phyloP scores from a whole-genome alignment of 2,888 invertebrate genomes.

The Cremastobaeus sp. region DNA sequence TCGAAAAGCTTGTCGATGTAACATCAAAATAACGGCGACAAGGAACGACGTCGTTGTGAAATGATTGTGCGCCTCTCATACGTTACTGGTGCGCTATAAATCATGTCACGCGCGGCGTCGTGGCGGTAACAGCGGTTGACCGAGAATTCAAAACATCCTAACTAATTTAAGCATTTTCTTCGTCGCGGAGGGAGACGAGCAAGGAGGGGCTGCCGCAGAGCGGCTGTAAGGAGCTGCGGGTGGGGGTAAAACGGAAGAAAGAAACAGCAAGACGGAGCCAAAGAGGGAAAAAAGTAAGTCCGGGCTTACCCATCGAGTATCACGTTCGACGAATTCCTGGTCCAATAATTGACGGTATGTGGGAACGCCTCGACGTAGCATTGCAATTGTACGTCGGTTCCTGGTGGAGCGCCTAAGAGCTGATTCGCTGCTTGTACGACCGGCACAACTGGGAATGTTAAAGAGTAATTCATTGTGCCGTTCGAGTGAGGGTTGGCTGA shows the following conservation, averaged over 20 bases:
- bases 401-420: slow-evolving; percentile 90
- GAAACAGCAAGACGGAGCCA: too few species aligned
- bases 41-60: too few species aligned
- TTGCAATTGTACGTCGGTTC: slow-evolving; percentile 90
- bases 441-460: slow-evolving; percentile 85
- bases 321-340: slow-evolving; percentile 81
- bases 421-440: slow-evolving; percentile 94
- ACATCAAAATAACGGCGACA: too few species aligned
- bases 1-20: too few species aligned
- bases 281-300: slow-evolving; percentile 1
- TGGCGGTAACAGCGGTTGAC: slow-evolving; percentile 31
- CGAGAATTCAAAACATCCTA: slow-evolving; percentile 44
- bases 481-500: slow-evolving; percentile 48
- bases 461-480: slow-evolving; percentile 62
- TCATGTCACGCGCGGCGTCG: slow-evolving; percentile 38
- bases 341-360: slow-evolving; percentile 87
- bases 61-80: too few species aligned
- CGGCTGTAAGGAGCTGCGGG: neutral
- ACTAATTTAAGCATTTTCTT: slow-evolving; percentile 47
- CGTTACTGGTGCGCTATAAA: slow-evolving; percentile 37
- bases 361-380: slow-evolving; percentile 94
- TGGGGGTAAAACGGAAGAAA: slow-evolving; percentile 2
- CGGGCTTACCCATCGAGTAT: slow-evolving; percentile 72
- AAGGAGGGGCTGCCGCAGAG: neutral
- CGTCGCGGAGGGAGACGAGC: slow-evolving; percentile 2